Conservation (phyloP, 2,113 vertebrate genomes). For the Polypterus senegalus region DNA sequence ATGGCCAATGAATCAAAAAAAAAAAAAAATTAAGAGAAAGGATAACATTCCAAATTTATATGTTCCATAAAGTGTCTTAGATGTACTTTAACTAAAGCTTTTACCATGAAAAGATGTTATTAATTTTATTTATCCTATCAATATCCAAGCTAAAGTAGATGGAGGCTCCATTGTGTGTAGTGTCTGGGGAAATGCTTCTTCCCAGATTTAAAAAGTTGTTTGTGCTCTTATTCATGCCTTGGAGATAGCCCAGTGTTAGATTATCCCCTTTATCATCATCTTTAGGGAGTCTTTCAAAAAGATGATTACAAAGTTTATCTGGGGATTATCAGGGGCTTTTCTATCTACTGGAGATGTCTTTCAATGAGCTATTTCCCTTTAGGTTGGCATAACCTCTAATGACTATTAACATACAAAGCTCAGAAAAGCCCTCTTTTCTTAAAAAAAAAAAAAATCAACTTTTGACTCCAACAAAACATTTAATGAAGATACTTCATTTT, state of each 20-base stretch:
- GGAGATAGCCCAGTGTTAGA: neutral
- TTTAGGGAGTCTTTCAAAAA: slow-evolving; percentile 8
- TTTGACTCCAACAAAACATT: neutral
- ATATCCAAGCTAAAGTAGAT: neutral
- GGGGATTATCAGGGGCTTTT: slow-evolving; percentile 5
- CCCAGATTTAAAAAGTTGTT: neutral
- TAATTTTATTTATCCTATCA: slow-evolving; percentile 7
- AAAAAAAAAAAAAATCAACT: too few species aligned
- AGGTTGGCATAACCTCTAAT: slow-evolving; percentile 1
- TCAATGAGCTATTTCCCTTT: slow-evolving; percentile 5
- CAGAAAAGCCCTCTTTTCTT: neutral
- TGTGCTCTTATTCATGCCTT: slow-evolving; percentile 1
- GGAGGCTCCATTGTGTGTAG: neutral
- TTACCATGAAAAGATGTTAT: neutral
- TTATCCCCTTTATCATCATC: neutral
- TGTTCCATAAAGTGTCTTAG: neutral
- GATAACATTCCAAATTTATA: too few species aligned
- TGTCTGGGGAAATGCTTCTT: slow-evolving; percentile 1
- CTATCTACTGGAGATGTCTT: slow-evolving; percentile 1
- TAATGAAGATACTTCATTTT: neutral
- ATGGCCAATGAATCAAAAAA: too few species aligned
- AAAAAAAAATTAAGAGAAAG: too few species aligned
- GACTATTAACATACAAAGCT: slow-evolving; percentile 3
- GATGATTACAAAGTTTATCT: slow-evolving; percentile 13
- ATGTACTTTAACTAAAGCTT: slow-evolving; percentile 2